phyloP scores from a whole-genome alignment of 2,113 vertebrate species.

The Pycnonotus jocosus region DNA sequence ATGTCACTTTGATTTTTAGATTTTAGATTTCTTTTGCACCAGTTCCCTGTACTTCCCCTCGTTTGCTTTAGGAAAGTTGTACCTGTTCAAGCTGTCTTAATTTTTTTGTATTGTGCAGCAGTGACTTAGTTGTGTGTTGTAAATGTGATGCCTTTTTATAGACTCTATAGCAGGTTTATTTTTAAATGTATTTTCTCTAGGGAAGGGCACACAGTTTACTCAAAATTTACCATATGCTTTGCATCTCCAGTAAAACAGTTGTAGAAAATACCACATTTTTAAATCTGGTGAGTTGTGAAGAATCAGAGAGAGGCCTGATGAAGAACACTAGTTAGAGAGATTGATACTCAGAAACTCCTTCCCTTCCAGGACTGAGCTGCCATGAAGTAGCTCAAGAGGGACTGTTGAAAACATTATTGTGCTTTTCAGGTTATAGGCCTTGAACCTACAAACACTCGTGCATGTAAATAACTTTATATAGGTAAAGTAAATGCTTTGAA shows the following conservation, averaged over 20 bases:
- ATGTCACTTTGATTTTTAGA: background rate
- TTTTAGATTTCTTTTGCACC: background rate
- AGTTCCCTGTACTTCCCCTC: background rate
- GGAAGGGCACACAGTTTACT: conserved; percentile 39
- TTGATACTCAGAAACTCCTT: background rate
- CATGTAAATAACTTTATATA: conserved; percentile 17
- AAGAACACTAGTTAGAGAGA: background rate
- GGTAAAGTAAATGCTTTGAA: conserved; percentile 22
- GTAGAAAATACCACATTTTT: conserved; percentile 17
- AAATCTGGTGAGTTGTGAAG: conserved; percentile 9
- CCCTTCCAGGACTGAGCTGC: background rate
- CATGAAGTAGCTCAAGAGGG: conserved; percentile 30
- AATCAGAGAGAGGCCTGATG: background rate
- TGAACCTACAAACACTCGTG: conserved; percentile 30
- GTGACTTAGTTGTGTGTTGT: background rate
- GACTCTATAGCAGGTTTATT: conserved; percentile 26
- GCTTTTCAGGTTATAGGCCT: conserved; percentile 30
- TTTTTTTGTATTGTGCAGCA: background rate
- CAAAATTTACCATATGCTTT: conserved; percentile 54
- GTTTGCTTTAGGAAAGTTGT: background rate
- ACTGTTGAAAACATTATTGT: conserved; percentile 5
- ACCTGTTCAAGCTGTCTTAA: background rate
- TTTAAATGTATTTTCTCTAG: conserved; percentile 22
- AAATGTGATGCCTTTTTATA: conserved; percentile 9
- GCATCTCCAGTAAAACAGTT: conserved; percentile 12